These are phyloP conservation scores for Hydraecia micacea DNA, from an alignment of 2,888 invertebrate genomes.

Conservation along the genomic window DNA sequence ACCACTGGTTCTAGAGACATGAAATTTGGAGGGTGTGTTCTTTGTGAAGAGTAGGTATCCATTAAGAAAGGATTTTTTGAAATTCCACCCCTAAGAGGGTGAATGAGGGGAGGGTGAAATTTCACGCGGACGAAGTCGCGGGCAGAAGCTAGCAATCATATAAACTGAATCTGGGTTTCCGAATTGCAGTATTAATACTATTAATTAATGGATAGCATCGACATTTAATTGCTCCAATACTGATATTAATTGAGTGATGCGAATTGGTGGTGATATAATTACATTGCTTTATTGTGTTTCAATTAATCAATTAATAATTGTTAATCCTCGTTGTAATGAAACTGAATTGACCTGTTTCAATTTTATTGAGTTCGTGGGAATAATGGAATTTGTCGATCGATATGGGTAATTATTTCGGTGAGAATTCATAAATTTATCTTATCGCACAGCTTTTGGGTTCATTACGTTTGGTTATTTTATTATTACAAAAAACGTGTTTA, in stretches of 20 bases:
- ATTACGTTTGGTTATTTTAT: not conserved
- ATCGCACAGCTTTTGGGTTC: not conserved
- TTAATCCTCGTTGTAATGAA: constrained; percentile 15
- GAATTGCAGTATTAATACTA: constrained; percentile 13
- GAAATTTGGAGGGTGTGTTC: no score
- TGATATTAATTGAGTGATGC: constrained; percentile 36
- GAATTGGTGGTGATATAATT: constrained; percentile 16
- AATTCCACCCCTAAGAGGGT: no score
- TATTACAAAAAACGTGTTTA: not conserved
- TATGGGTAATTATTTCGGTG: not conserved
- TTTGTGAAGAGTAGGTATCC: no score
- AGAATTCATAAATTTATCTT: not conserved
- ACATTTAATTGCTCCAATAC: constrained; percentile 18
- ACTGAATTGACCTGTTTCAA: not conserved
- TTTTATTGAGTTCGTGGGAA: not conserved
- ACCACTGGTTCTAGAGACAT: no score
- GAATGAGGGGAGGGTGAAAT: no score
- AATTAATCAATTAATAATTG: constrained; percentile 29
- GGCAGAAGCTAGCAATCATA: constrained; percentile 5
- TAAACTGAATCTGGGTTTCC: not conserved
- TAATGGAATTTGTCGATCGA: not conserved
- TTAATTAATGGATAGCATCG: constrained; percentile 27
- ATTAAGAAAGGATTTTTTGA: no score
- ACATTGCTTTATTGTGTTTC: constrained; percentile 21
- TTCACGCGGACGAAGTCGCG: no score